Evolutionary conservation across 1,140 invertebrate species (phyloP).

Genomic region (Dreissena rostriformis): DNA sequence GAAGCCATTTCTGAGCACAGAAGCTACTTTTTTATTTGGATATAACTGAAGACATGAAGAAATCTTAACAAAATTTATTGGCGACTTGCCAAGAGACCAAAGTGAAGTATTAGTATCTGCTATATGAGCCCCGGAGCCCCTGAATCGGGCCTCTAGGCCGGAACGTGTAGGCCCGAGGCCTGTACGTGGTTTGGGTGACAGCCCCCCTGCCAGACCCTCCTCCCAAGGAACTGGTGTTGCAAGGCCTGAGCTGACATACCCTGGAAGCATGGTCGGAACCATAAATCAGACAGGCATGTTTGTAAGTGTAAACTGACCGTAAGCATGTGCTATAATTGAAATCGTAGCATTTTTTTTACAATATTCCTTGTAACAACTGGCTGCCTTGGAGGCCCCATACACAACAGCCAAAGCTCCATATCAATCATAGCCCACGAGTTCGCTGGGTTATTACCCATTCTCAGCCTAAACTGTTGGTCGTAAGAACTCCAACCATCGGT

Average conservation of each 20-base stretch:
- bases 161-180: neutral
- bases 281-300: neutral
- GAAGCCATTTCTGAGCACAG: too few relatives aligned
- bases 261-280: neutral
- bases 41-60: neutral
- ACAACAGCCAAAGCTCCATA: neutral
- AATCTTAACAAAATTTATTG: neutral
- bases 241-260: neutral
- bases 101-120: neutral
- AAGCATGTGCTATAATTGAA: neutral
- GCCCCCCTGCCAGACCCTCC: too few relatives aligned
- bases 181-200: neutral
- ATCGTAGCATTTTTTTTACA: neutral
- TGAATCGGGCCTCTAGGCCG: neutral
- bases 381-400: neutral
- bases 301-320: neutral
- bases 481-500: too few relatives aligned
- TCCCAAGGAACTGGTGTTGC: neutral
- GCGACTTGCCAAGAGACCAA: neutral
- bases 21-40: neutral
- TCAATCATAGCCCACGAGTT: too few relatives aligned
- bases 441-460: too few relatives aligned
- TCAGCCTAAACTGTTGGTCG: too few relatives aligned
- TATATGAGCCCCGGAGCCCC: neutral
- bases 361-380: neutral